These are phyloP conservation scores for Trachelus troglodyta DNA, from an alignment of 2,888 invertebrate species.

Conservation along the genomic window DNA sequence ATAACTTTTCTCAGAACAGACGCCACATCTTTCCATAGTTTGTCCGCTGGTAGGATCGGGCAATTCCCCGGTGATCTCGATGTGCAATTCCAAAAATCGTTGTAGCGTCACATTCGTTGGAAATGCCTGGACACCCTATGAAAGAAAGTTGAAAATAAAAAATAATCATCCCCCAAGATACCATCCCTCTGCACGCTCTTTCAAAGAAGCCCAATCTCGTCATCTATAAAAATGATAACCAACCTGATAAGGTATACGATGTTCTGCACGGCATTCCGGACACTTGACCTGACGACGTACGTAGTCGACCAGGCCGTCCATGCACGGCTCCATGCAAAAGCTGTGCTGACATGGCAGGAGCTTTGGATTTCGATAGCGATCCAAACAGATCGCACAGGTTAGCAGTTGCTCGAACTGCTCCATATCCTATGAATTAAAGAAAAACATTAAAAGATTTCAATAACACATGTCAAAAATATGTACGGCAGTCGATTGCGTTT, in stretches of 20 bases:
- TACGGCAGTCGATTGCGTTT: background rate
- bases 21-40: conserved; percentile 92
- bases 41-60: conserved; percentile 93
- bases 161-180: background rate
- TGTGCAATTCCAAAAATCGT: conserved; percentile 93
- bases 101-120: conserved; percentile 97
- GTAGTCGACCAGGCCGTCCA: conserved; percentile 96
- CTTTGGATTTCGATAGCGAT: conserved; percentile 97
- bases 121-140: conserved; percentile 80
- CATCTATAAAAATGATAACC: conserved; percentile 62
- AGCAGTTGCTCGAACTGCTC: conserved; percentile 97
- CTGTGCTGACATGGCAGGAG: conserved; percentile 99
- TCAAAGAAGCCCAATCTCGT: background rate
- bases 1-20: conserved; percentile 93
- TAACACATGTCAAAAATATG: background rate
- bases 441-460: background rate
- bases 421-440: conserved; percentile 70
- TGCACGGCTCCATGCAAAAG: conserved; percentile 98
- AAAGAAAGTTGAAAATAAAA: background rate
- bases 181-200: too few relatives aligned
- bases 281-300: conserved; percentile 96
- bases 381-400: conserved; percentile 98
- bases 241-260: conserved; percentile 95
- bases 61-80: conserved; percentile 90
- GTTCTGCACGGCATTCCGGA: conserved; percentile 97